Base-by-base conservation (phyloP, 1,140 invertebrate species). In the Drosophila azteca region DNA sequence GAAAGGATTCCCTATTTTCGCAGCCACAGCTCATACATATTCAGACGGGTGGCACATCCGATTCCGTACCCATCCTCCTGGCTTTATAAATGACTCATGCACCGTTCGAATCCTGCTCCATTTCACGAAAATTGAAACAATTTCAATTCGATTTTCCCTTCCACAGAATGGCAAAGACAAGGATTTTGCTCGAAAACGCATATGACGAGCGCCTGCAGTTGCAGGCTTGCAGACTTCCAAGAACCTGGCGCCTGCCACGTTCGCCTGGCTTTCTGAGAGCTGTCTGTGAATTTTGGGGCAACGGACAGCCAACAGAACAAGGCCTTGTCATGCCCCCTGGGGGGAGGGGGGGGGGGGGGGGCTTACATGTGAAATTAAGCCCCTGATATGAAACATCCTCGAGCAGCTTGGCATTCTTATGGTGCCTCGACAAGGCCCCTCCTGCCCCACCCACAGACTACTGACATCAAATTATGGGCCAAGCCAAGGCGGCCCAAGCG, bases 121-220 rank as follows among this genome's bases (percentile, higher is more conserved):
- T 87, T 78, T 67, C 63, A 55, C 60, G 82, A 76, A 83, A 87
- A 88, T 87, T 87, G 83, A 87, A 87, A 88, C 82, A 87, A 77
- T 87, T 88, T 87, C 83, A 52, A 79, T 87, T 79, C 63, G 76
- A 77, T 79, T 77, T 88, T 72, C 49, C 53, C 74, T 44, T 45
- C 44, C 61, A 35, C 61, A 35, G 17, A 31, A 20, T 9, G 35
- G 69, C 17, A 26, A 64, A 52, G 52, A 64, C 64, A 78, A 80
- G 66, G 60, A 74, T 77, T 13, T 60, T 57, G 45, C 57, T 52
- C 65, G 83, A 62, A 76, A 88, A 83, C 76, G 82, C 79, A 83
- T 69, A 57, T 79, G 83, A 88, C 83, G 88, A 88, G 79, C 60
- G 62, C 66, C 70, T 78, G 70, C 44, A 63, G 41, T 41, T 11